Base-by-base conservation (phyloP, 2,797 vertebrate genomes). In the Echiichthys vipera region DNA sequence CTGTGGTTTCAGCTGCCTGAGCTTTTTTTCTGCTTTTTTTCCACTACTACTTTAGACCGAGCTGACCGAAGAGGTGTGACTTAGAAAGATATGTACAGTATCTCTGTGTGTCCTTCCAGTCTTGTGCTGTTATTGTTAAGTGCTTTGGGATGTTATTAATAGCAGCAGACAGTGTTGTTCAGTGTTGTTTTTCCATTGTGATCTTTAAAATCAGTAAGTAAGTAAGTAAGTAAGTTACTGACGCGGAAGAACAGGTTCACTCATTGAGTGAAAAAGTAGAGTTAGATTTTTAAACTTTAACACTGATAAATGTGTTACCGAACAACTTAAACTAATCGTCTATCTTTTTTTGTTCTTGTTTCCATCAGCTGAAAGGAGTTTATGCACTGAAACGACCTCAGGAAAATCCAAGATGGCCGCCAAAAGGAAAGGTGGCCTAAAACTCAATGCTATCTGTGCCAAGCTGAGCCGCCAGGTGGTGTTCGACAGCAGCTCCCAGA, bases 351-450 rank as follows among this genome's bases (percentile, higher is more conserved):
- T 46, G 58, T 53, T 78, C 29, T 80, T 79, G 2, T 81, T 40
- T 55, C 74, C 46, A 20, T 54, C 92, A 99, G 98, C 97, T 97
- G 97, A 99, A 97, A 97, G 97, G 95, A 95, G 95, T 96, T 95
- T 97, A 97, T 98, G 97, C 96, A 96, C 96, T 93, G 97, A 99
- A 96, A 93, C 95, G 88, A 96, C 96, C 94, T 95, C 98, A 96
- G 96, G 97, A 96, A 99, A 97, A 96, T 93, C 96, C 94, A 95
- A 97, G 46, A 99, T 99, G 98, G 98, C 98, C 89, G 95, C 97
- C 96, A 99, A 99, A 95, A 97, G 98, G 93, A 99, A 99, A 96
- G 97, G 98, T 90, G 98, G 98, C 96, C 96, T 99, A 95, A 99
- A 99, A 93, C 96, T 99, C 65, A 99, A 99, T 0, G 98, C 97